Evolutionary conservation across 2,888 invertebrate genomes (phyloP).

Genomic region (Augochlorella aurata): DNA sequence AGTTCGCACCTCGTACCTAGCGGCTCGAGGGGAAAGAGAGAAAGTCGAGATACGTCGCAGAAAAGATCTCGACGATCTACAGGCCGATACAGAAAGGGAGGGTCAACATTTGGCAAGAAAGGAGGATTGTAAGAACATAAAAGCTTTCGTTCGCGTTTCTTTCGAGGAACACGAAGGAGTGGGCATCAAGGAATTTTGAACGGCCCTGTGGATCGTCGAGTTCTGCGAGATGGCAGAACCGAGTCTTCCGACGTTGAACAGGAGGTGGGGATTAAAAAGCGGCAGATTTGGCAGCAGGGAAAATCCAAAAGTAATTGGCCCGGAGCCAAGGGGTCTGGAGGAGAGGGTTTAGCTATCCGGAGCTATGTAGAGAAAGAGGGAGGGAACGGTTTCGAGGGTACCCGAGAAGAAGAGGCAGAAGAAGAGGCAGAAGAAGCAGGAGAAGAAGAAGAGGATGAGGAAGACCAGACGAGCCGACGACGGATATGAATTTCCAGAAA

Average conservation of each 20-base stretch:
- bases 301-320: conserved; percentile 44
- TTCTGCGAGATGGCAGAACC: background rate
- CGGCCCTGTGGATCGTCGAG: background rate
- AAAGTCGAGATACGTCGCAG: background rate
- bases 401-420: conserved; percentile 14
- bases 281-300: background rate
- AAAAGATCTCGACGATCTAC: background rate
- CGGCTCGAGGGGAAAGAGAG: background rate
- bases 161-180: too few species aligned
- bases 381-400: conserved; percentile 12
- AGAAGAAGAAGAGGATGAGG: conserved; percentile 5
- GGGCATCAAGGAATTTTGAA: background rate
- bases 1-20: background rate
- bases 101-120: background rate
- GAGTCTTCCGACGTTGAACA: background rate
- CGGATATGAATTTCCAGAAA: conserved; percentile 75
- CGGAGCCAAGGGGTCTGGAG: background rate
- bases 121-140: too few species aligned
- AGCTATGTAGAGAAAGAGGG: background rate
- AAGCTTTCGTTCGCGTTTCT: too few species aligned
- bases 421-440: background rate
- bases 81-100: background rate
- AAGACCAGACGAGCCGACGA: conserved; percentile 28
- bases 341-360: background rate
- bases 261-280: conserved; percentile 27